Conservation (phyloP, 2,113 vertebrate genomes). For the Rhagologus leucostigma region DNA sequence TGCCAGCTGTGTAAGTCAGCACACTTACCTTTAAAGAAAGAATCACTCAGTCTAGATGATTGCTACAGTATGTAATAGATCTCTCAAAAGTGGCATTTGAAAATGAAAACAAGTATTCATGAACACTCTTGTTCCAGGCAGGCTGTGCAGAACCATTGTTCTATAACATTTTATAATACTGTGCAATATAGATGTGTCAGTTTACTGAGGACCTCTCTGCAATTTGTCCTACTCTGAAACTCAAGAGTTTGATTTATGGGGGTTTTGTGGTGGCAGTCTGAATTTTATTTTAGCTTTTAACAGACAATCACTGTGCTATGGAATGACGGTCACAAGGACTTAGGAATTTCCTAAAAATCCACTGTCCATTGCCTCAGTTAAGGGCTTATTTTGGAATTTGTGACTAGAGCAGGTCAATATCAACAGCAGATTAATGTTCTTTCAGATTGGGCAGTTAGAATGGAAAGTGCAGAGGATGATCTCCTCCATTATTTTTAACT, state of each 20-base stretch:
- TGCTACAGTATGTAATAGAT: not conserved
- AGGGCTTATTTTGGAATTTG: not conserved
- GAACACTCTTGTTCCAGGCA: not conserved
- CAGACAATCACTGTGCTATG: not conserved
- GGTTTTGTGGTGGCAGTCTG: not conserved
- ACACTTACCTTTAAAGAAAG: not conserved
- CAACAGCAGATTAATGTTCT: not conserved
- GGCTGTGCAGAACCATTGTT: not conserved
- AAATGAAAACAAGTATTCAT: not conserved
- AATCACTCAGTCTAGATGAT: not conserved
- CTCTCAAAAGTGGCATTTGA: not conserved
- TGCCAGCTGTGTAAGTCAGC: not conserved
- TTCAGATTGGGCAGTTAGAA: not conserved
- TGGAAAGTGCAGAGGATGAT: not conserved
- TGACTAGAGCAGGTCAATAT: not conserved
- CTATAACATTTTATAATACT: not conserved
- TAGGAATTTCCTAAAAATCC: not conserved
- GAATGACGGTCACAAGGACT: not conserved
- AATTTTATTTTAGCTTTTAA: not conserved
- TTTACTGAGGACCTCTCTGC: not conserved
- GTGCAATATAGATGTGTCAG: not conserved
- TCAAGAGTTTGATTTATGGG: not conserved
- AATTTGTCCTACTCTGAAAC: not conserved
- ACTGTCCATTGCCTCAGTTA: not conserved
- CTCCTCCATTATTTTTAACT: not conserved